phyloP scores from a whole-genome alignment of 2,888 invertebrate species.

The Malacosoma neustria region DNA sequence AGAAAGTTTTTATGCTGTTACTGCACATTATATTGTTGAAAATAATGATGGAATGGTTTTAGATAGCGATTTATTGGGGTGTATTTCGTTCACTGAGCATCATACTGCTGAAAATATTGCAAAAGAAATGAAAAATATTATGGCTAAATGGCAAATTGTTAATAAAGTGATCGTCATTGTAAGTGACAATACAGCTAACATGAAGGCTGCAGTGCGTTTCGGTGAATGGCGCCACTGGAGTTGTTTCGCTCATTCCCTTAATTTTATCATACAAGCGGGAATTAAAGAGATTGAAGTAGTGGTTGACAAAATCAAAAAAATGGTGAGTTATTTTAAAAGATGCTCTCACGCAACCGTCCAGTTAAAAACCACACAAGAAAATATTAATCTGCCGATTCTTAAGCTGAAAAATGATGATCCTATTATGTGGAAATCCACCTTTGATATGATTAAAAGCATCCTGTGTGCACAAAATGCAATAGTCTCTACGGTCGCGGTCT shows the following conservation, averaged over 20 bases:
- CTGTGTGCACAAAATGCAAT: not conserved
- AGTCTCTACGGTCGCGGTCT: not conserved
- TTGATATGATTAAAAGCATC: too few species aligned
- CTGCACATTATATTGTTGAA: too few species aligned
- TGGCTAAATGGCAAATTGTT: too few species aligned
- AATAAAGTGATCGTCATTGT: constrained; percentile 1
- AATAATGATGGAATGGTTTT: too few species aligned
- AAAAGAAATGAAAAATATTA: too few species aligned
- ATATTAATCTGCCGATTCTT: too few species aligned
- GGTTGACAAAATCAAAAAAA: constrained; percentile 1
- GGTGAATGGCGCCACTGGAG: constrained; percentile 5
- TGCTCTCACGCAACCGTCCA: too few species aligned
- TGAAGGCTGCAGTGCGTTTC: constrained; percentile 6
- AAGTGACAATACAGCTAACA: constrained; percentile 10
- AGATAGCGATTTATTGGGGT: too few species aligned
- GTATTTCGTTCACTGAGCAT: too few species aligned
- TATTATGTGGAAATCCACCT: not conserved
- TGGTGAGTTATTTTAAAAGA: constrained; percentile 1
- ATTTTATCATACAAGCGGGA: constrained; percentile 6
- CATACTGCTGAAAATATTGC: too few species aligned
- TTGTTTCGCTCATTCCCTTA: constrained; percentile 11
- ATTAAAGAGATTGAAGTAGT: constrained; percentile 1
- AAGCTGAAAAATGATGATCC: constrained; percentile 1
- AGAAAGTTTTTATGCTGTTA: too few species aligned
- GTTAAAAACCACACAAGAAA: too few species aligned